Percentiles rank a stretch among this genome's conserved stretches.
These are phyloP conservation scores for Drosophila nigromelanica DNA, from an alignment of 1,140 invertebrate genomes.

Conservation along the genomic window DNA sequence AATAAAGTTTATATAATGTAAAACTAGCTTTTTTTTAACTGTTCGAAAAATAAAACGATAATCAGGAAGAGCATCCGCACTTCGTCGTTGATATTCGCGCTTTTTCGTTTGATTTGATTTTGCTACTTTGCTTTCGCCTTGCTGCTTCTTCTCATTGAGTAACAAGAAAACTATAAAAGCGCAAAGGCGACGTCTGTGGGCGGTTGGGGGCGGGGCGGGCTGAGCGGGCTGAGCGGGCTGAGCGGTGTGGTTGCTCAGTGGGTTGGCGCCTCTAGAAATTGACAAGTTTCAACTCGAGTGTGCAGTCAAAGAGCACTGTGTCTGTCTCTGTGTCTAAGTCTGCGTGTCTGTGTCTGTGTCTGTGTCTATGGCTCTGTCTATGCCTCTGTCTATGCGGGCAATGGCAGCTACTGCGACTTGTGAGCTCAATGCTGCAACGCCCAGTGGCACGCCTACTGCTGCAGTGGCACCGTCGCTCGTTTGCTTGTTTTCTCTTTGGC, in stretches of 20 bases:
- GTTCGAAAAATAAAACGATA: neutral
- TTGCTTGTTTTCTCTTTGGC: slow-evolving; percentile 8
- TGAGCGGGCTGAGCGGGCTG: no score
- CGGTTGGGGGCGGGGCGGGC: slow-evolving; percentile 2
- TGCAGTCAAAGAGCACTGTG: slow-evolving; percentile 71
- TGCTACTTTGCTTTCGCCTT: slow-evolving; percentile 39
- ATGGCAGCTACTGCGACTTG: slow-evolving; percentile 17
- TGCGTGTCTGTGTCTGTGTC: slow-evolving; percentile 13
- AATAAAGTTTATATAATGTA: no score
- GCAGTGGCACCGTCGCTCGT: slow-evolving; percentile 27
- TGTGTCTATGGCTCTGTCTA: slow-evolving; percentile 12
- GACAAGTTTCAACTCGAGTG: slow-evolving; percentile 78
- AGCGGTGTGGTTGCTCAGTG: neutral
- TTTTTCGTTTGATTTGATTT: slow-evolving; percentile 55
- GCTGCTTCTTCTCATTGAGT: slow-evolving; percentile 51
- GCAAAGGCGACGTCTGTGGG: slow-evolving; percentile 36
- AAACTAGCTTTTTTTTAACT: neutral
- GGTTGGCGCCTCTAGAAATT: slow-evolving; percentile 60
- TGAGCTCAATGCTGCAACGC: slow-evolving; percentile 40
- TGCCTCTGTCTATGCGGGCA: slow-evolving; percentile 32
- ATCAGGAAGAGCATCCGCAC: neutral
- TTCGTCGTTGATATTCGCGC: no score
- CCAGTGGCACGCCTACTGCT: slow-evolving; percentile 33
- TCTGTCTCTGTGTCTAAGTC: slow-evolving; percentile 12
- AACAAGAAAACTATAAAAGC: slow-evolving; percentile 74